Base-by-base conservation (phyloP, 2,888 invertebrate genomes). In the Ochropleura leucogaster region DNA sequence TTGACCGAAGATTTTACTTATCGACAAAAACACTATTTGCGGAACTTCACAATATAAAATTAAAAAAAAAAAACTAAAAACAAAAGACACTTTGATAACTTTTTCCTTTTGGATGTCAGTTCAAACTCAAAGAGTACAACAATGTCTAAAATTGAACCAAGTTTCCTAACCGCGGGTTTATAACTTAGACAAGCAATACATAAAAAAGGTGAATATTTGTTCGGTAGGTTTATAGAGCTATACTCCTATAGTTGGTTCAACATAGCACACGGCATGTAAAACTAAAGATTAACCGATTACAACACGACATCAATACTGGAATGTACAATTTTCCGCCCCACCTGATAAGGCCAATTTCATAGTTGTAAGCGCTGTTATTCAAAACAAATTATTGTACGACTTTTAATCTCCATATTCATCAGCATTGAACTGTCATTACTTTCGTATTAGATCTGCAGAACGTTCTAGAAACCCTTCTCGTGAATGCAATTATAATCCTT, bases 311-410 rank as follows among this genome's bases (percentile, higher is more conserved):
- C 4, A 62, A 42, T 12, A 51, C 20, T 5, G 40, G 46, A 30
- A 46, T 66, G 0, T 62, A 16, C 16, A 55, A 80, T 68, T 79
- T 53, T 46, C 65, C 44, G 68, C 18, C 47, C 14, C 44, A 64
- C 60, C 60, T 47, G 76, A 65, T 79, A 62, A 49, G n/a, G 30
- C 20, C 20, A 57, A 67, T 74, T 57, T 70, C 42, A 81, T 47
- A 14, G 40, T 64, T 59, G 16, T 8, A 57, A 57, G 44, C 49
- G 65, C 42, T 42, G 42, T 20, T 30, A 49, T 18, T 30, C 14
- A 62, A 49, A 71, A 47, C 42, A 30, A 30, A 67, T 53, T 68
- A 68, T 30, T 60, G 12, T 18, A 62, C 40, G 55, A 6, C 9
- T 42, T 68, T 55, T 1, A 30, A 68, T 72, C 57, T n/a, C 14